Evolutionary conservation across 2,888 invertebrate genomes (phyloP), one percentile per base, ranked within the genome.

Genomic region (Tethea ocularis): DNA sequence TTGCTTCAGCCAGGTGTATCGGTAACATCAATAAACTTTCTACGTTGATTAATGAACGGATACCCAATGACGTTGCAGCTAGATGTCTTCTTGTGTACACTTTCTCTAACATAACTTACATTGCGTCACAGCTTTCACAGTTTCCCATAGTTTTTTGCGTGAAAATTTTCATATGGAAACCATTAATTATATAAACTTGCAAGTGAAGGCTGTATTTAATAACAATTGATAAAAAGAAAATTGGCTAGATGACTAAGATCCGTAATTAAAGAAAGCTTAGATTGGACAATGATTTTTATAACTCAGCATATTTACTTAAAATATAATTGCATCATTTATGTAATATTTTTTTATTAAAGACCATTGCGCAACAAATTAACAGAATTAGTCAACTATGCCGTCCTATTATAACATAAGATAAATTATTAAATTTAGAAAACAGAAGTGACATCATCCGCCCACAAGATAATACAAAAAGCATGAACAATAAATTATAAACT

Each of bases 1-100:
- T 66, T 68, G 52, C 23, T 23, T 24, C 15, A 52, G 26, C 24
- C 26, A 52, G 26, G 52, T 26, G 58, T 76, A 66, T 69, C 66
- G 71, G 74, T 76, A 72, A 61, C 71, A 74, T 81, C 80, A 75
- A 84, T 84, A 78, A 83, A 87, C 88, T 89, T 89, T 89, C 88
- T 88, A 86, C 73, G 75, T 78, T 82, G 84, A 80, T 81, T 83
- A 87, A 84, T 84, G 81, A 82, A 80, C 81, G 77, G 77, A 74
- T 76, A 78, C 74, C 72, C 72, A 74, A 75, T 86, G 84, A 80
- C 79, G 76, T 73, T 74, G 79, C 78, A 82, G 62, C 79, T 72
- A 67, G 72, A 70, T 33, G 33, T 13, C 70, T 74, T 74, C 62
- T 67, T 74, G 66, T 72, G 73, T 77, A 75, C 78, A 87, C 89